Conservation (phyloP, 2,797 vertebrate genomes). For the Pangasius djambal region DNA sequence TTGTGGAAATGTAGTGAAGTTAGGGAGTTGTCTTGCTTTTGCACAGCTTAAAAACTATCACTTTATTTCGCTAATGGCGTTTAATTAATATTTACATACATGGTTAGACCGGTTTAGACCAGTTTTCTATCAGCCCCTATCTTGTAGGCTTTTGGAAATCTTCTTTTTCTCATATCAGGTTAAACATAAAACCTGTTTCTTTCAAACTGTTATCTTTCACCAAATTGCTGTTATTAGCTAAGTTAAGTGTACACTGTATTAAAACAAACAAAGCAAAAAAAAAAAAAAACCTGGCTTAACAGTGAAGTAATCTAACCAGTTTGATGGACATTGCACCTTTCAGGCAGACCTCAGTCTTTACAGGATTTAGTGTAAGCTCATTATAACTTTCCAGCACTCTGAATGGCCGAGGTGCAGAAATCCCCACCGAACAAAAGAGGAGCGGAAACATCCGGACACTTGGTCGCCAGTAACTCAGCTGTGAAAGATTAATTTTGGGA, state of each 20-base stretch:
- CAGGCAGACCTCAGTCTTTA: not conserved
- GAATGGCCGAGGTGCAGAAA: slow-evolving; percentile 18
- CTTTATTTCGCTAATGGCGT: not conserved
- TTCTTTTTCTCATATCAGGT: not conserved
- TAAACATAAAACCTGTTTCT: not conserved
- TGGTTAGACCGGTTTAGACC: not conserved
- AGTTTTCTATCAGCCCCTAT: not conserved
- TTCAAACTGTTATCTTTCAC: not conserved
- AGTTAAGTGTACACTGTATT: not conserved
- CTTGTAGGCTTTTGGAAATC: not conserved
- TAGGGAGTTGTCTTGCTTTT: too few relatives aligned
- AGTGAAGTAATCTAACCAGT: not conserved
- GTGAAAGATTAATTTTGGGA: not conserved
- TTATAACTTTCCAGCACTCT: slow-evolving; percentile 29
- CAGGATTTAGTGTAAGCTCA: slow-evolving; percentile 51
- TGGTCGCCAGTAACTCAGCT: not conserved
- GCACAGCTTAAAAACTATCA: rapidly evolving
- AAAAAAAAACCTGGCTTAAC: not conserved
- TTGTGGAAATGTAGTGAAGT: too few relatives aligned
- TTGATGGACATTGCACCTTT: not conserved
- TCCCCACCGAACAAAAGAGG: not conserved
- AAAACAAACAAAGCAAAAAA: not conserved
- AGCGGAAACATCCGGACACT: not conserved
- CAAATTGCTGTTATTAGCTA: too few relatives aligned
- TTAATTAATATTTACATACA: not conserved